Evolutionary conservation across 1,140 invertebrate species (phyloP), one percentile per base, ranked within the genome.

Genomic region (Euura lappo): DNA sequence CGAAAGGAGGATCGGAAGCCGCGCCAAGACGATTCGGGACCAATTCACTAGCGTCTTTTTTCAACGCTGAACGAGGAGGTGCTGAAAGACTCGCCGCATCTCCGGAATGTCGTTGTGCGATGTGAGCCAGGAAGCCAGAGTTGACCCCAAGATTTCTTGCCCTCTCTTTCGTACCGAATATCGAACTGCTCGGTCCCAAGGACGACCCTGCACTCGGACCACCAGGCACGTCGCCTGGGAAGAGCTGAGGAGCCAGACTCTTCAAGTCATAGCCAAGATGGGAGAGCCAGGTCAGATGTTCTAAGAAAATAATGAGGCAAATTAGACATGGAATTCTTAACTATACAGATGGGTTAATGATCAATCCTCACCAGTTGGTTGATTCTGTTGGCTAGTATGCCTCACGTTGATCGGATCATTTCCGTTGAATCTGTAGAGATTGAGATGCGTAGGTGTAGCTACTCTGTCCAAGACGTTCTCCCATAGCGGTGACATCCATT

Each of bases 401-500:
- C 91, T 89, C 71, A 95, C 90, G 81, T 99, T 97, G 45, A 98
- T 95, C 13, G 96, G 96, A 90, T 98, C 96, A 83, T 98, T 98
- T 74, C 95, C 95, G 84, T 96, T 96, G 78, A 97, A 96, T 79
- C 96, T 90, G 81, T 97, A 97, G 6, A 97, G 85, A 87, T 97
- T 95, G 51, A 97, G 84, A 69, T 94, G 91, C 1, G 94, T 94
- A 0, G 95, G 95, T 13, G 91, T 94, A 45, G 93, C 90, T 44
- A 96, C 90, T 73, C 93, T 89, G 76, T 95, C 92, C 4, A 95
- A 87, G 2, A 97, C 91, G 71, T 93, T 92, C 80, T 96, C 93
- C 94, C 96, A 98, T 65, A 96, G 90, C 0, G 97, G 97, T 45
- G 95, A 95, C 91, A 98, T 94, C 95, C 95, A 98, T 80, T 97